Percentiles rank a stretch among this genome's conserved stretches.
These are phyloP conservation scores for Notoglanidium macrostoma DNA, from an alignment of 2,797 vertebrate species.

Conservation along the genomic window DNA sequence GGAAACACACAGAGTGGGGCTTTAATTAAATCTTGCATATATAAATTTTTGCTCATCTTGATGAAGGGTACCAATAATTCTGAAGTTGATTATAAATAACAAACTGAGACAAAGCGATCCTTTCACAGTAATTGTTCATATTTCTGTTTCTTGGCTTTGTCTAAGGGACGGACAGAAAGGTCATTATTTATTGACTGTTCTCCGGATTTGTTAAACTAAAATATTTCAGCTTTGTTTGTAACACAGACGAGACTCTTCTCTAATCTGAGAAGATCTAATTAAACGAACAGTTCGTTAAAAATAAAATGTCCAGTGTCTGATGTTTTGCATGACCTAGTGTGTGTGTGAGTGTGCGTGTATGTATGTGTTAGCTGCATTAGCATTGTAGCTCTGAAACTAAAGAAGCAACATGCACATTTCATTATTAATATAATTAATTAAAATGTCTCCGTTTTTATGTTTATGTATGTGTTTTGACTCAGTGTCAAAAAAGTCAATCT, in stretches of 20 bases:
- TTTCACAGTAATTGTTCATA: not conserved
- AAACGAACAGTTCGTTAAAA: not conserved
- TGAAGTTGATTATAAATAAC: not conserved
- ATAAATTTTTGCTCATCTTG: not conserved
- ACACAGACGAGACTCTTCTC: not conserved
- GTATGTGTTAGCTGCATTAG: not conserved
- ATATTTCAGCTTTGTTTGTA: not conserved
- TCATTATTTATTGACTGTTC: not conserved
- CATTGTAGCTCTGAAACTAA: not conserved
- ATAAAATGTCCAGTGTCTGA: not conserved
- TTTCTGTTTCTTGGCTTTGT: not conserved
- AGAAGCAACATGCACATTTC: not conserved
- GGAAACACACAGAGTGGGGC: no score
- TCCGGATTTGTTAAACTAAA: not conserved
- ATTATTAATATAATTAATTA: not conserved
- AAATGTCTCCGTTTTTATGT: not conserved
- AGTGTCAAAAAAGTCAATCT: not conserved
- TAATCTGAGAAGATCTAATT: not conserved
- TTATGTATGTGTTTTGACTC: no score
- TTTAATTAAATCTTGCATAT: not conserved
- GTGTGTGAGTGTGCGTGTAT: not conserved
- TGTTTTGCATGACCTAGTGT: not conserved
- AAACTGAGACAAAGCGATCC: not conserved
- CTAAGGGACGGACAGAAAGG: not conserved
- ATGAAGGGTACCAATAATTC: not conserved